Evolutionary conservation across 2,888 invertebrate species (phyloP), one percentile per base, ranked within the genome.

Genomic region (Trisateles emortualis): DNA sequence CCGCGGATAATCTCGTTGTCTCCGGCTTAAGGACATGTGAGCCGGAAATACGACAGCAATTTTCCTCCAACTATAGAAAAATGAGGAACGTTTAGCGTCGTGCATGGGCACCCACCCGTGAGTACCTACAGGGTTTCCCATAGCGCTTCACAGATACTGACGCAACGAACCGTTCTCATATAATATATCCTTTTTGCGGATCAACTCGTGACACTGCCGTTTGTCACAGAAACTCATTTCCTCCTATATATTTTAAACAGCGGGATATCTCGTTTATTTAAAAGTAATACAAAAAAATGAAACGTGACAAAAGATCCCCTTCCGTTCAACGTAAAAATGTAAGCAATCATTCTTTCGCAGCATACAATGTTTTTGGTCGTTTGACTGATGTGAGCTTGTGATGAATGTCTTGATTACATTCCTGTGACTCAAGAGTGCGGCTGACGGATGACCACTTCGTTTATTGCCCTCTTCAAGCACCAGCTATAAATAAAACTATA

Each of bases 1-100:
- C 85, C 84, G 79, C 84, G 85, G 88, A 89, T 90, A 90, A 91
- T 90, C 91, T 89, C 87, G 88, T 88, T 88, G 90, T 90, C 89
- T 90, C 86, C 84, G 83, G 86, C 87, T 89, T 89, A 90, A 88
- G 89, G 88, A 87, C 86, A 89, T 88, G 88, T 87, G 90, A 89
- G 90, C 82, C 84, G 87, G 87, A 90, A 90, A 90, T 89, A 88
- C 88, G 89, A 88, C 84, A 82, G 87, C 89, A 88, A 90, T 90
- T 90, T 89, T 88, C 88, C 87, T 87, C 80, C 86, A 87, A 88
- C 88, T 90, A 90, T 86, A 87, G 88, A 91, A 88, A 90, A 90
- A 90, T 90, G 89, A 85, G 86, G 79, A 83, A 75, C 88, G 84
- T 85, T 91, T 88, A 90, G 84, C 79, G 85, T 81, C 76, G 78